phyloP scores from a whole-genome alignment of 2,113 vertebrate species.

The Thamnophis sirtalis region DNA sequence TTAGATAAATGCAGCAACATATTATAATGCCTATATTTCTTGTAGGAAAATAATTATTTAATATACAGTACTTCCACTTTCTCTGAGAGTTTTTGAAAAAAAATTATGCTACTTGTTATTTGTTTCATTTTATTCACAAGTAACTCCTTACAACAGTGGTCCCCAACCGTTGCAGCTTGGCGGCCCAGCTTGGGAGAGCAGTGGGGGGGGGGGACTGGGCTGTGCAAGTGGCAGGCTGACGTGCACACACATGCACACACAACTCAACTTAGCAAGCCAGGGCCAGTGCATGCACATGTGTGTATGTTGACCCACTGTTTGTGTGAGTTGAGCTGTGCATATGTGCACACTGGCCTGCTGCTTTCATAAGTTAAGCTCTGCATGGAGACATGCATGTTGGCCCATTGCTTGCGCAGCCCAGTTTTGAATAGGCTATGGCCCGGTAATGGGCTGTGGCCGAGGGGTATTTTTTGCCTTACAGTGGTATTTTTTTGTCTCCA shows the following conservation, averaged over 20 bases:
- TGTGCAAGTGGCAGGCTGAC: not conserved
- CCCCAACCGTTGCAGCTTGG: too few species aligned
- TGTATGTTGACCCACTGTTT: not conserved
- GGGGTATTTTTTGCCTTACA: not conserved
- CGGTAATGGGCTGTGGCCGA: not conserved
- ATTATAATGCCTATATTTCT: not conserved
- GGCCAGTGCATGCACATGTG: not conserved
- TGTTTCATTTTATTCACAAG: not conserved
- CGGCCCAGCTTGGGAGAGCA: not conserved
- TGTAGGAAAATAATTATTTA: not conserved
- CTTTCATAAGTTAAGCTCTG: not conserved
- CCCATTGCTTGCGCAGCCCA: fast-evolving
- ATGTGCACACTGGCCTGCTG: not conserved
- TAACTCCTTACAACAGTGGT: not conserved
- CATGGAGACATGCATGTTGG: not conserved
- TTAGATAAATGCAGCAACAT: not conserved
- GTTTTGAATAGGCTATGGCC: not conserved
- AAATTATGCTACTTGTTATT: not conserved
- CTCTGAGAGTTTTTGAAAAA: not conserved
- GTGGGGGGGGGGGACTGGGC: not conserved
- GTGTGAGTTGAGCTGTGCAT: not conserved
- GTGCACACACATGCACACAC: not conserved
- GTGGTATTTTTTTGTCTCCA: not conserved
- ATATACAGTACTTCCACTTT: not conserved
- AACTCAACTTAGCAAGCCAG: not conserved